These are phyloP conservation scores for Acanthococcus lagerstroemiae DNA, from an alignment of 2,888 invertebrate genomes.

Conservation along the genomic window DNA sequence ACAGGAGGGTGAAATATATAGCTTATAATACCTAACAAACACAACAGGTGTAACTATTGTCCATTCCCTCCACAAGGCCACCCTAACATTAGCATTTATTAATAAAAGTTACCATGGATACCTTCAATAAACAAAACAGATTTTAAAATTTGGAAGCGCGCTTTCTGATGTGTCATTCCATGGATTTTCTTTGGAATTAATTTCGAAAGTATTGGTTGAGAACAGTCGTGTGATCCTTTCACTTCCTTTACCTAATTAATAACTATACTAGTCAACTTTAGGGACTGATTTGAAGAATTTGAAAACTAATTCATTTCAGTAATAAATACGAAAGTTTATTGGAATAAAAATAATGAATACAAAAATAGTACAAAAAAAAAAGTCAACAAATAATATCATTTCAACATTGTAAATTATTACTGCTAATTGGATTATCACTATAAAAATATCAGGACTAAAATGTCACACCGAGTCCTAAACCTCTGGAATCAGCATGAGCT, in stretches of 20 bases:
- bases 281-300: too few relatives aligned
- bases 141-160: background rate
- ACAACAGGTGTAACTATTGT: conserved; percentile 29
- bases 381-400: background rate
- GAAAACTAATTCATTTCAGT: too few relatives aligned
- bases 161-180: conserved; percentile 8
- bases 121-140: conserved; percentile 11
- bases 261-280: too few relatives aligned
- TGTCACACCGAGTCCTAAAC: conserved; percentile 46
- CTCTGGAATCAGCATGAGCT: conserved; percentile 63
- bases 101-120: conserved; percentile 25
- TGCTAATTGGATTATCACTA: too few relatives aligned
- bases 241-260: too few relatives aligned
- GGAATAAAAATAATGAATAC: too few relatives aligned
- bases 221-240: too few relatives aligned
- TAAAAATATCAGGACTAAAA: conserved; percentile 13
- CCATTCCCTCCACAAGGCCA: conserved; percentile 24
- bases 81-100: conserved; percentile 13
- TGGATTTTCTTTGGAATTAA: too few relatives aligned
- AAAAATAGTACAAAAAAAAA: background rate
- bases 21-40: conserved; percentile 9
- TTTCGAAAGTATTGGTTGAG: too few relatives aligned
- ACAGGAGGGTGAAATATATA: conserved; percentile 15
- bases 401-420: too few relatives aligned
- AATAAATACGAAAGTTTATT: too few relatives aligned